These are phyloP conservation scores for Dipodomys merriami DNA, from an alignment of 2,113 vertebrate genomes.

Conservation along the genomic window DNA sequence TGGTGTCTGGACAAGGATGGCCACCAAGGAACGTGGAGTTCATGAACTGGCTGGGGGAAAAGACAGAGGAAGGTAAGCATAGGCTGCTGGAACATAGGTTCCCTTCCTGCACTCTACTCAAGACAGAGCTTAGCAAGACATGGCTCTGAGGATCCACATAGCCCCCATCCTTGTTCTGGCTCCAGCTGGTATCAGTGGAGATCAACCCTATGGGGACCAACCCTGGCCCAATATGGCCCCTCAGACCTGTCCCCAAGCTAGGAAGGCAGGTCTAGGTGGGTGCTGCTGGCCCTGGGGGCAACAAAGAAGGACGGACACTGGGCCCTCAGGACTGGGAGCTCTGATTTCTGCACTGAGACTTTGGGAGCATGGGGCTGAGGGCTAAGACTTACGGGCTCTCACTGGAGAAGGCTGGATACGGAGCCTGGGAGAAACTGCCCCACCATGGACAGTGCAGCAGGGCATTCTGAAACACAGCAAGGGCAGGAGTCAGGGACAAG, in stretches of 20 bases:
- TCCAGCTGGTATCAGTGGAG: not conserved
- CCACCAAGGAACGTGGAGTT: conserved; percentile 75
- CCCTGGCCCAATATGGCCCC: not conserved
- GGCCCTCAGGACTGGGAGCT: too few species aligned
- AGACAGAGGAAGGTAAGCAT: conserved; percentile 47
- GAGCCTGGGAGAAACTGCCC: conserved; percentile 75
- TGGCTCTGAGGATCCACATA: too few species aligned
- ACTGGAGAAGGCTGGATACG: conserved; percentile 81
- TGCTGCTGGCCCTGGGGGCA: too few species aligned
- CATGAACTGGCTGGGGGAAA: conserved; percentile 82
- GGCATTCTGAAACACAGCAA: conserved; percentile 82
- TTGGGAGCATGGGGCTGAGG: too few species aligned
- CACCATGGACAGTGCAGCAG: conserved; percentile 80
- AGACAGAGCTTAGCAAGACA: not conserved
- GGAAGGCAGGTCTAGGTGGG: too few species aligned
- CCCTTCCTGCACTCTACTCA: not conserved
- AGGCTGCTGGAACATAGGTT: rapidly evolving
- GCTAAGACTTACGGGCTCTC: conserved; percentile 87
- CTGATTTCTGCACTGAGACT: not conserved
- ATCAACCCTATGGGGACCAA: too few species aligned
- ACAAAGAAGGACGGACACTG: not conserved
- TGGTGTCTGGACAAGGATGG: conserved; percentile 78
- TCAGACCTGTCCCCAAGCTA: not conserved
- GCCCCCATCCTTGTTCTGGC: not conserved
- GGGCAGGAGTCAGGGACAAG: not conserved